Percentiles rank a stretch among this genome's conserved stretches.
Conservation (phyloP, 2,113 vertebrate genomes). For the Bos taurus region ARS-UCD2.0 NC_037331.1:28249001-28249500, state of each 20-base stretch:
- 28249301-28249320: background rate
- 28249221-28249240: background rate
- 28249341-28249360: background rate
- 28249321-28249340: fast-evolving
- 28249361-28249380: background rate
- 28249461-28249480: background rate
- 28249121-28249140: background rate
- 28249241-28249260: background rate
- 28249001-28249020: background rate
- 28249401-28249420: background rate
- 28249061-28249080: background rate
- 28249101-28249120: background rate
- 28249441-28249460: background rate
- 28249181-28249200: background rate
- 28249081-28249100: background rate
- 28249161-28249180: background rate
- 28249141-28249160: background rate
- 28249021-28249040: background rate
- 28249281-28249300: background rate
- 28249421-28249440: background rate
- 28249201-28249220: background rate
- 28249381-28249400: background rate
- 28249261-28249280: background rate
- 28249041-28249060: background rate
- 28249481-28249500: background rate